These are phyloP conservation scores for Heliothis virescens DNA, from an alignment of 1,140 invertebrate genomes.

Conservation along the genomic window DNA sequence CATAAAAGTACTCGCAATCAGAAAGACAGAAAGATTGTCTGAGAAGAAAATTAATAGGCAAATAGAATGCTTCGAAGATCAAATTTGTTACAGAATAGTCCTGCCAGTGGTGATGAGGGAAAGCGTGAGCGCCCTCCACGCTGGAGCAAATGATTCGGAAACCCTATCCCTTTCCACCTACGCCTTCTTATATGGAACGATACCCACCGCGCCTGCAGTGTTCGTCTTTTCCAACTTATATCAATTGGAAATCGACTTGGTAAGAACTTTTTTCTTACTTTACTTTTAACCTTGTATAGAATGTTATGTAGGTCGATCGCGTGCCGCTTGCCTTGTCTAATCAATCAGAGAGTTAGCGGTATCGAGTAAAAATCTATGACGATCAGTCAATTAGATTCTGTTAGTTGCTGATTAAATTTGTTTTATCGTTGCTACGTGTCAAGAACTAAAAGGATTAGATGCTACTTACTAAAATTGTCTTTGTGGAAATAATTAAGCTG, in stretches of 20 bases:
- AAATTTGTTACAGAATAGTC: constrained; percentile 88
- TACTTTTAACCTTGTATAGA: background rate
- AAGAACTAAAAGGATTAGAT: no score
- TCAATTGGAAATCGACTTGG: constrained; percentile 94
- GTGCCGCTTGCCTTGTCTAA: constrained; percentile 11
- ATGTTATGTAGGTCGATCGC: background rate
- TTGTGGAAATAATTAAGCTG: no score
- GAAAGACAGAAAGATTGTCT: no score
- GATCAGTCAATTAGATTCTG: background rate
- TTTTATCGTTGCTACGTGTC: no score
- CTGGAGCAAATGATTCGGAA: constrained; percentile 89
- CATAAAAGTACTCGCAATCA: no score
- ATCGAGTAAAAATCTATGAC: background rate
- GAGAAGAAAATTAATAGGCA: no score
- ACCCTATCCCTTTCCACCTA: constrained; percentile 95
- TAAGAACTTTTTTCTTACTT: constrained; percentile 78
- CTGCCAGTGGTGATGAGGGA: constrained; percentile 95
- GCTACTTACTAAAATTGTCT: no score
- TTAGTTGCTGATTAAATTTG: background rate
- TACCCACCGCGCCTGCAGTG: constrained; percentile 97
- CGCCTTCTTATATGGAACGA: constrained; percentile 98
- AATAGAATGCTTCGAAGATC: no score
- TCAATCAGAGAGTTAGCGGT: background rate
- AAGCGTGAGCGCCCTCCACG: constrained; percentile 91
- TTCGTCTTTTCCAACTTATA: constrained; percentile 98